Evolutionary conservation across 2,888 invertebrate genomes (phyloP).

Genomic region (Troilus luridus): DNA sequence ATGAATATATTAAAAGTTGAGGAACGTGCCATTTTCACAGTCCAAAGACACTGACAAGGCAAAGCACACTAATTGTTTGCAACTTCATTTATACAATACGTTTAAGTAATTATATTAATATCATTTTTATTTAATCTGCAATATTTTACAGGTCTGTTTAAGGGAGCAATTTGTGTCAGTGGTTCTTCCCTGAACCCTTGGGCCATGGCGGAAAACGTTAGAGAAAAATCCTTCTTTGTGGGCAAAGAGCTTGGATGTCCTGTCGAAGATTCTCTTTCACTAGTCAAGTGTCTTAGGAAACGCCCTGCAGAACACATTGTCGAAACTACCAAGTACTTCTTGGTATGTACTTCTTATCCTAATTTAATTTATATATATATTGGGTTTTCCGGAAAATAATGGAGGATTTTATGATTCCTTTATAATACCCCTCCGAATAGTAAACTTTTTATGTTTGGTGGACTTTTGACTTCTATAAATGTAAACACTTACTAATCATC

Average conservation of each 20-base stretch:
- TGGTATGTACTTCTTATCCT: conserved; percentile 69
- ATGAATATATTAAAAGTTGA: too few species aligned
- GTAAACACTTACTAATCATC: too few species aligned
- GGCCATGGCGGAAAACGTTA: conserved; percentile 74
- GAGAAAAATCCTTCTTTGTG: conserved; percentile 75
- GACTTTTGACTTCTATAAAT: too few species aligned
- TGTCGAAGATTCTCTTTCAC: conserved; percentile 70
- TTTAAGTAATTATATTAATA: too few species aligned
- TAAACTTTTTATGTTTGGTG: too few species aligned
- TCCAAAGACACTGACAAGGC: too few species aligned
- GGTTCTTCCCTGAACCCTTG: conserved; percentile 78
- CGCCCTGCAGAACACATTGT: conserved; percentile 76
- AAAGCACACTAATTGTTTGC: too few species aligned
- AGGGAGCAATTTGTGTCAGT: conserved; percentile 78
- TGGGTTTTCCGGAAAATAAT: too few species aligned
- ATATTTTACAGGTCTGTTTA: conserved; percentile 75
- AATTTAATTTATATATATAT: neutral
- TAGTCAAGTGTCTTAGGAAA: conserved; percentile 77
- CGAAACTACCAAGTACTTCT: conserved; percentile 70
- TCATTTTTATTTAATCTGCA: neutral
- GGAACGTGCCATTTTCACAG: too few species aligned
- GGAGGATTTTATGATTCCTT: too few species aligned
- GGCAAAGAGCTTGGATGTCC: conserved; percentile 78
- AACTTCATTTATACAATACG: too few species aligned
- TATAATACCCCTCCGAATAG: too few species aligned